Evolutionary conservation across 2,797 vertebrate genomes (phyloP), one percentile per base, ranked within the genome.

Genomic region (Mus caroli): DNA sequence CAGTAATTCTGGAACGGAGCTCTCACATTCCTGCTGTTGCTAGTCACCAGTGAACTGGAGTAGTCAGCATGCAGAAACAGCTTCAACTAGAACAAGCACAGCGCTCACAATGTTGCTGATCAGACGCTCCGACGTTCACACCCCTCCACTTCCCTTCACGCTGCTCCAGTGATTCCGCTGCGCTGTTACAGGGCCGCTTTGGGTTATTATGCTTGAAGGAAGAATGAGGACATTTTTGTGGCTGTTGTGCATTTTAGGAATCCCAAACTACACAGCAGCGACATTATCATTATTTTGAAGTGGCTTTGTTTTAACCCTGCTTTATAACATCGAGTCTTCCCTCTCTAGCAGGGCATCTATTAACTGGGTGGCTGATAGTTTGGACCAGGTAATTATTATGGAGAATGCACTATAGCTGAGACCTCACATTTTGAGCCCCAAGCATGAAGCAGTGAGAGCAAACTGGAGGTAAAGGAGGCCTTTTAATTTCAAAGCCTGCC

Each of bases 1-100:
- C 67, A 92, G 86, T 94, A 76, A 92, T 92, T 88, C 26, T 50
- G 78, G 64, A 91, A 82, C 46, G 10, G 80, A 64, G 77, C 69
- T 88, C 20, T 22, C 69, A 13, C 85, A 34, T 90, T 84, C 73
- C 73, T 94, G 71, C 78, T 91, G n/a, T 91, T 64, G 14, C 11
- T 43, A 50, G 12, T 96, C 67, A 90, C 43, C 90, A 34, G n/a
- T 15, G 76, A 96, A n/a, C 92, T 76, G 26, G 71, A 69, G 73
- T 19, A 58, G 58, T n/a, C 52, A 34, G 71, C 60, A 1, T 24
- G 52, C 67, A 46, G 62, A 69, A 93, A 80, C 37, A 67, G 34
- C 62, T 86, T 87, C 22, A 40, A 60, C 69, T 77, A n/a, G 85
- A 93, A 71, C 60, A 60, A 77, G 58, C 73, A 64, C 37, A 43